Evolutionary conservation across 2,888 invertebrate genomes (phyloP).

Genomic region (Thymelicus sylvestris): DNA sequence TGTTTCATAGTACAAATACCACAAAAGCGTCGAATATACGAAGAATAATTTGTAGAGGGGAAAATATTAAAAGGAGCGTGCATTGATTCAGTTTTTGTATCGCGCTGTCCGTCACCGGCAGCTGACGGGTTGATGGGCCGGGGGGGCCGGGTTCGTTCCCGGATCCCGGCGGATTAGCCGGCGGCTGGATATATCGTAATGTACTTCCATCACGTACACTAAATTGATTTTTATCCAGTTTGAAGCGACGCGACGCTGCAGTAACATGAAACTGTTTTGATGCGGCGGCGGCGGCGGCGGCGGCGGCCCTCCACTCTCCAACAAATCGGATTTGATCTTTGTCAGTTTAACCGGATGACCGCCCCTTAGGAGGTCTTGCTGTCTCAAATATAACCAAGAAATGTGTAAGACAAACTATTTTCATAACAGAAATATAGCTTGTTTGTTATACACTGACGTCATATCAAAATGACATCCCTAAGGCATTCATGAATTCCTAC

Average conservation of each 20-base stretch:
- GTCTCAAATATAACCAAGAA: not conserved
- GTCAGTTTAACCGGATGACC: not conserved
- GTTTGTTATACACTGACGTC: too few species aligned
- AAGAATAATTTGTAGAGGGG: conserved; percentile 13
- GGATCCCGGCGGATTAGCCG: conserved; percentile 23
- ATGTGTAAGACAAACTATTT: not conserved
- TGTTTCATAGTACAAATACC: too few species aligned
- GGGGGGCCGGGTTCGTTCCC: conserved; percentile 22
- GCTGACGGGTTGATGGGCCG: conserved; percentile 49
- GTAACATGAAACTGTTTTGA: not conserved
- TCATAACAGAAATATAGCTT: too few species aligned
- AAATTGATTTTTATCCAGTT: conserved; percentile 21
- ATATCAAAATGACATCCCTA: too few species aligned
- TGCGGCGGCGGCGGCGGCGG: not conserved
- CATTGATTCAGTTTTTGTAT: conserved; percentile 57
- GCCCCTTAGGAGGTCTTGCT: not conserved
- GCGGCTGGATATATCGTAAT: not conserved
- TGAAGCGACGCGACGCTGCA: not conserved
- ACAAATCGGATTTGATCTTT: conserved; percentile 2
- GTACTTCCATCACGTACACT: not conserved
- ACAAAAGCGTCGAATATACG: too few species aligned
- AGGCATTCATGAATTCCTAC: too few species aligned
- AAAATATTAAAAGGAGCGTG: conserved; percentile 43
- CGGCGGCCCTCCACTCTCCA: not conserved
- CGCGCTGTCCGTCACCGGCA: conserved; percentile 53